Conservation (phyloP, 2,113 vertebrate genomes). For the Albula glossodonta region DNA sequence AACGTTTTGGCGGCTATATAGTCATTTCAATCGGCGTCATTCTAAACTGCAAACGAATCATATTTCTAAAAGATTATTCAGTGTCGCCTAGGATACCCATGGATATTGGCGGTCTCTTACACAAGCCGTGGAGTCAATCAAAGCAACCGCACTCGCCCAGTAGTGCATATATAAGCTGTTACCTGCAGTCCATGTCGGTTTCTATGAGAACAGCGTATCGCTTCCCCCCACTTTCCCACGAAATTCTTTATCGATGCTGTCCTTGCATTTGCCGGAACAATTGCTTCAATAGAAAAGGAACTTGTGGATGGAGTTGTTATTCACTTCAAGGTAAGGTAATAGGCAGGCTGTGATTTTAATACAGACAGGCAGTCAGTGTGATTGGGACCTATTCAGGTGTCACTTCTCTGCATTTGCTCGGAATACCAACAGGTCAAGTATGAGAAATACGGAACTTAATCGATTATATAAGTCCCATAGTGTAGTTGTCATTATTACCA, state of each 20-base stretch:
- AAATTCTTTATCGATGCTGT: slow-evolving; percentile 37
- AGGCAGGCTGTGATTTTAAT: background rate
- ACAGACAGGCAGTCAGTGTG: background rate
- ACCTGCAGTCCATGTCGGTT: slow-evolving; percentile 38
- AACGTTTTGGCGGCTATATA: background rate
- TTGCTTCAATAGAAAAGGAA: slow-evolving; percentile 32
- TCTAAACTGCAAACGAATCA: slow-evolving; percentile 12
- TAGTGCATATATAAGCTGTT: background rate
- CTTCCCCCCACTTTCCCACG: slow-evolving; percentile 23
- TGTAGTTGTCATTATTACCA: background rate
- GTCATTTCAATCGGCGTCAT: background rate
- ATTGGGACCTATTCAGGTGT: no score
- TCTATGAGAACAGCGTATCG: slow-evolving; percentile 31
- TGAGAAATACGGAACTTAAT: no score
- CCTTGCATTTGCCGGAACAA: slow-evolving; percentile 29
- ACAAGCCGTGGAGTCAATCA: slow-evolving; percentile 1
- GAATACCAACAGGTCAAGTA: no score
- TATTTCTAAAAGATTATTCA: slow-evolving; percentile 1
- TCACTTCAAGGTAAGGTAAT: slow-evolving; percentile 49
- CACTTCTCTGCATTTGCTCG: no score
- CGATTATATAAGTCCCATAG: background rate
- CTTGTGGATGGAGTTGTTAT: slow-evolving; percentile 42
- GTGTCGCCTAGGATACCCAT: slow-evolving; percentile 15
- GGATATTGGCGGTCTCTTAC: background rate
- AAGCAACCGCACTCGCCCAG: background rate